Evolutionary conservation across 2,888 invertebrate species (phyloP).

Genomic region (Cephus rjabovi): DNA sequence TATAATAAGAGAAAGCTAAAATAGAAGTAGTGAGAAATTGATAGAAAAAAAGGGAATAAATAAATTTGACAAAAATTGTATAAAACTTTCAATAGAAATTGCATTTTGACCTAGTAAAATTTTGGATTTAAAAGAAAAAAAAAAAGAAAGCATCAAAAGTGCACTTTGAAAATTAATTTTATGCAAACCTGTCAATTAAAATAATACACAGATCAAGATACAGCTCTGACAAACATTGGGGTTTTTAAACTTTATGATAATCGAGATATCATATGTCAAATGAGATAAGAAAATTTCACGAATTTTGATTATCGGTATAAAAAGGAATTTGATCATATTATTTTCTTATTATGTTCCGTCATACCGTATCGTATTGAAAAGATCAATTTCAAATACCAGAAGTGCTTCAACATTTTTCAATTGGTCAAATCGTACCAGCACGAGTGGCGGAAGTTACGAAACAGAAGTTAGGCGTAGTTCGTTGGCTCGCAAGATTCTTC

Average conservation of each 20-base stretch:
- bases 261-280: background rate
- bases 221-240: background rate
- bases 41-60: background rate
- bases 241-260: background rate
- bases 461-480: background rate
- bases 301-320: background rate
- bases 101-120: background rate
- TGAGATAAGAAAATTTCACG: background rate
- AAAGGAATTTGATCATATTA: background rate
- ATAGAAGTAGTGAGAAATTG: background rate
- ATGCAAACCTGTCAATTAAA: background rate
- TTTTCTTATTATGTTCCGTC: background rate
- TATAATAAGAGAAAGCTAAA: background rate
- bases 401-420: background rate
- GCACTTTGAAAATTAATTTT: background rate
- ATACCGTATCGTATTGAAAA: background rate
- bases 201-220: background rate
- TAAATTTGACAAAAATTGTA: background rate
- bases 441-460: background rate
- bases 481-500: background rate
- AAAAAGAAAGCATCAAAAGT: background rate
- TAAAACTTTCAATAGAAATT: background rate
- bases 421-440: background rate
- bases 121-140: background rate
- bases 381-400: background rate